Evolutionary conservation across 1,140 invertebrate genomes (phyloP).

Genomic region (Drosophila kanapiae): DNA sequence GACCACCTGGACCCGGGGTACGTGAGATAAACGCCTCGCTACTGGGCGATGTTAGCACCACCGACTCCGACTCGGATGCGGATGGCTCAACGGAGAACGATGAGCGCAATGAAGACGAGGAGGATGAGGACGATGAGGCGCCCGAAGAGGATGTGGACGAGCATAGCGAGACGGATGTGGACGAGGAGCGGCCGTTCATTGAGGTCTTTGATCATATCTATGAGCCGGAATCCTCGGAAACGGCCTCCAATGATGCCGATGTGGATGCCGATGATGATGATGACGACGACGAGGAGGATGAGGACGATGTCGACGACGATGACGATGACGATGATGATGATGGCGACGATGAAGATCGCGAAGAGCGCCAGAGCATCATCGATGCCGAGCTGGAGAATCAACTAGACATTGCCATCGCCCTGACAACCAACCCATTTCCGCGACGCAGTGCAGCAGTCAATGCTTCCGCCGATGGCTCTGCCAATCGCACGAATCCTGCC

Average conservation of each 20-base stretch:
- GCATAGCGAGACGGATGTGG: constrained; percentile 87
- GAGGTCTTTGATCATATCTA: constrained; percentile 86
- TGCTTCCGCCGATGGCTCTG: constrained; percentile 18
- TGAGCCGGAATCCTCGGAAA: constrained; percentile 86
- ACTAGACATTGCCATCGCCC: constrained; percentile 57
- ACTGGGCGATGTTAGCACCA: constrained; percentile 71
- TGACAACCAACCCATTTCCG: constrained; percentile 59
- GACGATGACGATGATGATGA: constrained; percentile 62
- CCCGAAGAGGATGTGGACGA: constrained; percentile 90
- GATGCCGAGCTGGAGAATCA: constrained; percentile 45
- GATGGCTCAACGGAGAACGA: constrained; percentile 86
- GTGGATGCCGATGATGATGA: constrained; percentile 78
- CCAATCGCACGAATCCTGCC: constrained; percentile 5
- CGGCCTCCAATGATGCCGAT: constrained; percentile 81
- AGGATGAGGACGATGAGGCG: constrained; percentile 84
- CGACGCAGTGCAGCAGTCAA: constrained; percentile 69
- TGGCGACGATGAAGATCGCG: constrained; percentile 52
- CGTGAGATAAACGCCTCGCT: constrained; percentile 60
- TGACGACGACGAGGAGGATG: constrained; percentile 66
- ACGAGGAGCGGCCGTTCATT: constrained; percentile 83
- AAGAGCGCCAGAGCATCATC: constrained; percentile 13
- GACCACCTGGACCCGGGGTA: not conserved
- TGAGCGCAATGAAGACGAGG: constrained; percentile 84
- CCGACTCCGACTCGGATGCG: constrained; percentile 80
- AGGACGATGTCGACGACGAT: constrained; percentile 51